These are phyloP conservation scores for Synanthedon vespiformis DNA, from an alignment of 2,888 invertebrate species.

Conservation along the genomic window DNA sequence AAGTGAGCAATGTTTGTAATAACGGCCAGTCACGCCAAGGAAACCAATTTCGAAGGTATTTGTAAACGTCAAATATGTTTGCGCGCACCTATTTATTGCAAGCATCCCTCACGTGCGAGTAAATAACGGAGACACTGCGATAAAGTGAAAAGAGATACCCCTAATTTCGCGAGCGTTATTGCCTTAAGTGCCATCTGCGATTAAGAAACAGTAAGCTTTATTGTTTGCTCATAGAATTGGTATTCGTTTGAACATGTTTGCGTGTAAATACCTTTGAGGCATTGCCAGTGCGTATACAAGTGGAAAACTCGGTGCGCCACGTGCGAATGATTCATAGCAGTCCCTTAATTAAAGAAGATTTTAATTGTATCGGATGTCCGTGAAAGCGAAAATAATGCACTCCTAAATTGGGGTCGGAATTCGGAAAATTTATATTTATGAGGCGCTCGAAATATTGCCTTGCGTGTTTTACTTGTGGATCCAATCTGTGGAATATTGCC, in stretches of 20 bases:
- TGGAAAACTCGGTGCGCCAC: constrained; percentile 70
- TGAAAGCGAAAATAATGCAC: constrained; percentile 70
- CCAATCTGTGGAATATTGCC: constrained; percentile 27
- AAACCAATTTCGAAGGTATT: constrained; percentile 65
- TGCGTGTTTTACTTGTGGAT: constrained; percentile 35
- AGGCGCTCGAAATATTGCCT: constrained; percentile 48
- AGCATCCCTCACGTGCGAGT: constrained; percentile 68
- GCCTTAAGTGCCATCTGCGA: constrained; percentile 34
- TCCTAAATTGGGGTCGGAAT: constrained; percentile 66
- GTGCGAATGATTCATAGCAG: constrained; percentile 70
- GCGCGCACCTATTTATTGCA: constrained; percentile 66
- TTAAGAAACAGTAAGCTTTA: constrained; percentile 31
- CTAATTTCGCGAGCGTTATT: constrained; percentile 31
- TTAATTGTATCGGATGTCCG: constrained; percentile 72
- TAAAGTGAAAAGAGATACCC: constrained; percentile 68
- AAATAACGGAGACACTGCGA: constrained; percentile 67
- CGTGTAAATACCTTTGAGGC: constrained; percentile 27
- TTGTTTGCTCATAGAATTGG: constrained; percentile 24
- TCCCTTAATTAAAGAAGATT: constrained; percentile 73
- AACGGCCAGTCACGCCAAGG: constrained; percentile 61
- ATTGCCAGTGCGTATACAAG: constrained; percentile 52
- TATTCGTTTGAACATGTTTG: constrained; percentile 26
- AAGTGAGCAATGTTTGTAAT: constrained; percentile 58
- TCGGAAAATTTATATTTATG: constrained; percentile 58
- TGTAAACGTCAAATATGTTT: constrained; percentile 68